phyloP scores from a whole-genome alignment of 2,888 invertebrate genomes.

The Agonopterix alstromeriana region DNA sequence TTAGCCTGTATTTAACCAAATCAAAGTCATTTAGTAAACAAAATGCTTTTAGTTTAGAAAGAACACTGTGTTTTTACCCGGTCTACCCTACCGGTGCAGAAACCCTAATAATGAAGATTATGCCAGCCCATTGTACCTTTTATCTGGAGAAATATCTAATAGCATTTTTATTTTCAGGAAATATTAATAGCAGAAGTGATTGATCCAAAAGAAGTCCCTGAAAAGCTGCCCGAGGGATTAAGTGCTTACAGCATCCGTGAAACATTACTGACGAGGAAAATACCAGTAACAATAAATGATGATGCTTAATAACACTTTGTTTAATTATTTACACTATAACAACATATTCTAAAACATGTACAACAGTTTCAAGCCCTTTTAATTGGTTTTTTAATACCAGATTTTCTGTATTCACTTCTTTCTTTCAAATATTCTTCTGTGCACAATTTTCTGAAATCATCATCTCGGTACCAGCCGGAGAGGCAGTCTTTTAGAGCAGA shows the following conservation, averaged over 20 bases:
- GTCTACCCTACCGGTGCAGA: no score
- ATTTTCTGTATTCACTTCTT: conserved; percentile 87
- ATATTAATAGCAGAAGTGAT: conserved; percentile 80
- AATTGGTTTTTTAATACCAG: conserved; percentile 82
- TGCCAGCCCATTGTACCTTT: no score
- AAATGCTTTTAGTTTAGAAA: no score
- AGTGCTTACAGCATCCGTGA: conserved; percentile 78
- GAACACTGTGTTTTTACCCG: no score
- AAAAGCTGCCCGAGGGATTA: conserved; percentile 67
- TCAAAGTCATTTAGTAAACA: no score
- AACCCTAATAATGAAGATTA: no score
- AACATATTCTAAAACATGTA: conserved; percentile 9
- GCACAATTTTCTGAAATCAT: conserved; percentile 84
- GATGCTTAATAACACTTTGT: conserved; percentile 39
- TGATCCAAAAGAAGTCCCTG: conserved; percentile 30
- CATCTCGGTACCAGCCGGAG: conserved; percentile 85
- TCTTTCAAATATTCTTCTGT: conserved; percentile 88
- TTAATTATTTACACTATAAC: conserved; percentile 37
- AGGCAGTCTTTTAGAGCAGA: conserved; percentile 82
- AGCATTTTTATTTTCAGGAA: conserved; percentile 72
- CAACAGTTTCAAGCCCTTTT: conserved; percentile 45
- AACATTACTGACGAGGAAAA: conserved; percentile 78
- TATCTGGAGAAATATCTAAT: no score
- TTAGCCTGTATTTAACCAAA: no score
- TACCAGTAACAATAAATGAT: conserved; percentile 57